Conservation (phyloP, 1,140 invertebrate genomes). For the Andricus grossulariae region DNA sequence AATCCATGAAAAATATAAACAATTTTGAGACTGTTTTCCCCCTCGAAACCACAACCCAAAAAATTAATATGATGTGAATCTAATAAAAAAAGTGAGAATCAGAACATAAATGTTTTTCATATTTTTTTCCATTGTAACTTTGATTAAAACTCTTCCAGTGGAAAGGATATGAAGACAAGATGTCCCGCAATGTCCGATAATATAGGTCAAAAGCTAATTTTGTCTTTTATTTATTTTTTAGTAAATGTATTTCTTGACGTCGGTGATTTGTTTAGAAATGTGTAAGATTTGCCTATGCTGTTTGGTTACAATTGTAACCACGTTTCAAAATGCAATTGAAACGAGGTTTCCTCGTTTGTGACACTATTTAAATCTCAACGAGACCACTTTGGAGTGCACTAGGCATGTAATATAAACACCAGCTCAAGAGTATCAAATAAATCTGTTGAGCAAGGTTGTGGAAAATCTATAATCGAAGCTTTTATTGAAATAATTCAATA, state of each 20-base stretch:
- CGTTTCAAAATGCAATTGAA: constrained; percentile 10
- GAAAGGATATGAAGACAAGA: not conserved
- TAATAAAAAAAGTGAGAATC: too few relatives aligned
- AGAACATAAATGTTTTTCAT: not conserved
- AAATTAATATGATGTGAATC: not conserved
- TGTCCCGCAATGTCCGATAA: not conserved
- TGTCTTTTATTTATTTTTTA: not conserved
- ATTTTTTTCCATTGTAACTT: not conserved
- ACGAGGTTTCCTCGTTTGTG: constrained; percentile 4
- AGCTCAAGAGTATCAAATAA: constrained; percentile 56
- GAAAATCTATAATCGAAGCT: constrained; percentile 68
- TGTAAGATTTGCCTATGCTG: not conserved
- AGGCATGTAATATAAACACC: constrained; percentile 53
- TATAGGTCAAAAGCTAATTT: constrained; percentile 26
- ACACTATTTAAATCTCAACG: constrained; percentile 35
- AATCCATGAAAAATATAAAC: not conserved
- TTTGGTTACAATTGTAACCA: not conserved
- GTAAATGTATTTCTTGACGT: not conserved
- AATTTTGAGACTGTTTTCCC: constrained; percentile 6
- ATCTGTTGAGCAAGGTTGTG: constrained; percentile 59
- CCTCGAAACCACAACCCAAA: not conserved
- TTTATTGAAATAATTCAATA: constrained; percentile 73
- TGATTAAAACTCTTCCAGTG: not conserved
- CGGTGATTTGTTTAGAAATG: not conserved
- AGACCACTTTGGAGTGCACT: constrained; percentile 72